Percentiles rank a stretch among this genome's conserved stretches.
Evolutionary conservation across 2,888 invertebrate species (phyloP).

Genomic region (Netelia virgata): DNA sequence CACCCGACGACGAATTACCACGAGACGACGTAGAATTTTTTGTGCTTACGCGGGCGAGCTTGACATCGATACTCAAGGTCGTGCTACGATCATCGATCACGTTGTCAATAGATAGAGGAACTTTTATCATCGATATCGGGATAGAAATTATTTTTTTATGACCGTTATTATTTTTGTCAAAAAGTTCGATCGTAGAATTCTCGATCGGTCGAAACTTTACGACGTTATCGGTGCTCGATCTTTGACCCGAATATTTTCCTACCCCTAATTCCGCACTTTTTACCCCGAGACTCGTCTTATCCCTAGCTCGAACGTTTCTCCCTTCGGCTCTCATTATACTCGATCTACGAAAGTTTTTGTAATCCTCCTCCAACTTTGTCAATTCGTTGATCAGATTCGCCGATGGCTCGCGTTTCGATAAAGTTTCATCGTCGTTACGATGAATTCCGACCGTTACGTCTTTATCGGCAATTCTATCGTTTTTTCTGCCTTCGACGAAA

Average conservation of each 20-base stretch:
- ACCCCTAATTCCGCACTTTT: background rate
- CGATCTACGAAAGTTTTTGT: slow-evolving; percentile 61
- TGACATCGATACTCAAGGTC: slow-evolving; percentile 11
- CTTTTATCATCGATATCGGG: background rate
- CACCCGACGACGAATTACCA: background rate
- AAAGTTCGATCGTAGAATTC: slow-evolving; percentile 11
- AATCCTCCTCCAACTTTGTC: slow-evolving; percentile 67
- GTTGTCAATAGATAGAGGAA: background rate
- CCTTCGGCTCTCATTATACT: slow-evolving; percentile 48
- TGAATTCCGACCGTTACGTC: background rate
- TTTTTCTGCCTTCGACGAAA: background rate
- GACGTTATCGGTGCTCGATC: background rate
- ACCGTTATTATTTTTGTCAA: slow-evolving; percentile 13
- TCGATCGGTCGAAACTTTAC: slow-evolving; percentile 38
- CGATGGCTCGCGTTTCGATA: slow-evolving; percentile 23
- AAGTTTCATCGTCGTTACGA: slow-evolving; percentile 22
- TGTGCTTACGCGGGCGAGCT: slow-evolving; percentile 3
- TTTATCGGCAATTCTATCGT: background rate
- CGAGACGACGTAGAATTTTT: slow-evolving; percentile 13
- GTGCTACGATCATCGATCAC: background rate
- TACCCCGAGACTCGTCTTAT: slow-evolving; percentile 9
- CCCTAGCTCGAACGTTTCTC: slow-evolving; percentile 18
- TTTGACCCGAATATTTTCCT: slow-evolving; percentile 35
- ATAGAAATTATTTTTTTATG: slow-evolving; percentile 19
- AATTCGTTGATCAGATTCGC: slow-evolving; percentile 63